These are phyloP conservation scores for Cheilosia vulpina DNA, from an alignment of 2,888 invertebrate species.

Conservation along the genomic window DNA sequence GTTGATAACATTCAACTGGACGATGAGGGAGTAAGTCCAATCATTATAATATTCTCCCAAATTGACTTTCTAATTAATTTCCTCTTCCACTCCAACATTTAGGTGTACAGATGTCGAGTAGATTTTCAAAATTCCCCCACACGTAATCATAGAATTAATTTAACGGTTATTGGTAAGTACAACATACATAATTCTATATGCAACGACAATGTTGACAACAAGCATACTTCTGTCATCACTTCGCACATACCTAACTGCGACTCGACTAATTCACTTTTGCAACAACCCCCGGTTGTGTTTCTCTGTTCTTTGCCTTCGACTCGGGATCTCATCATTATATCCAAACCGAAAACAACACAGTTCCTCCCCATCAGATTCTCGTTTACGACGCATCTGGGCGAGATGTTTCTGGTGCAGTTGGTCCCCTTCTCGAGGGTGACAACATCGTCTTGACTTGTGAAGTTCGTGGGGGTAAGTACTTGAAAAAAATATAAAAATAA, in stretches of 20 bases:
- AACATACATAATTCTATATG: not conserved
- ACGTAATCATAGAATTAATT: slow-evolving; percentile 93
- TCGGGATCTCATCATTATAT: slow-evolving; percentile 51
- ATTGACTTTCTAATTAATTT: not conserved
- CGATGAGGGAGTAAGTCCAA: slow-evolving; percentile 89
- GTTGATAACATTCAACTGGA: slow-evolving; percentile 93
- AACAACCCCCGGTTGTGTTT: slow-evolving; percentile 31
- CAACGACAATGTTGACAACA: slow-evolving; percentile 7
- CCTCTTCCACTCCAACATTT: slow-evolving; percentile 34
- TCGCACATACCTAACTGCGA: not conserved
- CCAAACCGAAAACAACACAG: slow-evolving; percentile 83
- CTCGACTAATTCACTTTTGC: slow-evolving; percentile 32
- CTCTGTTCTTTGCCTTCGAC: slow-evolving; percentile 20
- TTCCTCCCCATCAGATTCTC: slow-evolving; percentile 94
- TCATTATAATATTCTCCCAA: too few species aligned
- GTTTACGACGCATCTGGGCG: slow-evolving; percentile 93
- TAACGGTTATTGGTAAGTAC: slow-evolving; percentile 94
- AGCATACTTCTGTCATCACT: slow-evolving; percentile 2
- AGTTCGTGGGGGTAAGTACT: slow-evolving; percentile 92
- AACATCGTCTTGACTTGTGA: slow-evolving; percentile 93
- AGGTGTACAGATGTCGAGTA: slow-evolving; percentile 92
- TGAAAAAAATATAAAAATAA: slow-evolving; percentile 20
- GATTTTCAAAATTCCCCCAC: slow-evolving; percentile 96
- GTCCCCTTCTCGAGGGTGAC: slow-evolving; percentile 92
- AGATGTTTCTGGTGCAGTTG: slow-evolving; percentile 90